Evolutionary conservation across 2,797 vertebrate species (phyloP).

Genomic region (Pipistrellus nathusii): DNA sequence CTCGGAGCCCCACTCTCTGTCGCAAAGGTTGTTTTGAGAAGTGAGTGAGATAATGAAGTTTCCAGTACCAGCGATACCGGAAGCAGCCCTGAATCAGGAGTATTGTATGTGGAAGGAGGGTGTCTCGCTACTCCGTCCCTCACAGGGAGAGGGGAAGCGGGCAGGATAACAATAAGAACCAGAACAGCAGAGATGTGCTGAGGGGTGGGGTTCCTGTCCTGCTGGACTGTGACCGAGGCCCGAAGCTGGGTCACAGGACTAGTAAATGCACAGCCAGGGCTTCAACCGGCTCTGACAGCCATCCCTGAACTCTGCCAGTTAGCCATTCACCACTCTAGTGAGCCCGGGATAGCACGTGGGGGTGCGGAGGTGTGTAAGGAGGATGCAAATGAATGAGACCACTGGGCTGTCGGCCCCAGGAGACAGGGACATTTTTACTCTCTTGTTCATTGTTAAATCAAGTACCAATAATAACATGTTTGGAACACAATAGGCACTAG

Average conservation of each 20-base stretch:
- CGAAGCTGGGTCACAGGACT: neutral
- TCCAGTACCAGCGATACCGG: neutral
- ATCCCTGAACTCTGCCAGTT: neutral
- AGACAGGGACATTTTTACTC: neutral
- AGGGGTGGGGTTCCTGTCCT: neutral
- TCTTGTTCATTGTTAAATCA: neutral
- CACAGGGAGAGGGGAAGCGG: neutral
- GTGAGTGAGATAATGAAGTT: neutral
- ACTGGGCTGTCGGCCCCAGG: accelerated
- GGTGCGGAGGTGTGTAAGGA: neutral
- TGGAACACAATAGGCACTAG: neutral
- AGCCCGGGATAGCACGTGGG: neutral
- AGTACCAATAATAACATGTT: neutral
- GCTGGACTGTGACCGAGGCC: neutral
- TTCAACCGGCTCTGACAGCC: neutral
- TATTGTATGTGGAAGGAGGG: neutral
- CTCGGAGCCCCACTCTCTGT: neutral
- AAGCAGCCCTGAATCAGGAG: neutral
- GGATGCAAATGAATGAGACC: neutral
- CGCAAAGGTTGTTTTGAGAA: neutral
- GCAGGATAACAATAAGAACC: neutral
- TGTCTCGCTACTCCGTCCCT: neutral
- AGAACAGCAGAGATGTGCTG: neutral
- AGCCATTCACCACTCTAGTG: neutral
- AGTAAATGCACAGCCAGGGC: neutral